Percentiles rank a stretch among this genome's conserved stretches.
Conservation (phyloP, 2,113 vertebrate genomes). For the Campylorhamphus procurvoides region DNA sequence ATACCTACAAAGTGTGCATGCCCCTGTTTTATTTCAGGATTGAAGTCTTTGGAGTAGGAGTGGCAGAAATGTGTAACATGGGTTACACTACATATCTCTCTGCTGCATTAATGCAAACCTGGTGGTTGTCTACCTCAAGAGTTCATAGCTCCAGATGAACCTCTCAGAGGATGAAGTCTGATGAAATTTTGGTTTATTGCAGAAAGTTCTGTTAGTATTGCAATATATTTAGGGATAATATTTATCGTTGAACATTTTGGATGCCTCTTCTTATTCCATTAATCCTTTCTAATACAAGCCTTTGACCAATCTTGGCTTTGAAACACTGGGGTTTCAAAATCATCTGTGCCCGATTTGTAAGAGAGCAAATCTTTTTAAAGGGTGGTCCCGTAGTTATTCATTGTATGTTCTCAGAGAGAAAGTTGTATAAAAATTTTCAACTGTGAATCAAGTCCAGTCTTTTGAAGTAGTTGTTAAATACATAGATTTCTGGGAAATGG, state of each 20-base stretch:
- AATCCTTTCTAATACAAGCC: neutral
- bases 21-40: neutral
- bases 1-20: neutral
- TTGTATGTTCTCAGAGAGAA: neutral
- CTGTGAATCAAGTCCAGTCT: neutral
- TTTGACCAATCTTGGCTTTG: neutral
- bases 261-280: neutral
- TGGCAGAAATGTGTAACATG: rapidly evolving
- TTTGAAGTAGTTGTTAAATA: neutral
- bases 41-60: neutral
- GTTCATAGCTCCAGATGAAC: neutral
- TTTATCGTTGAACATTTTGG: neutral
- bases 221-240: neutral
- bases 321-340: neutral
- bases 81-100: neutral
- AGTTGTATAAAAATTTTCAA: neutral
- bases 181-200: neutral
- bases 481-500: neutral
- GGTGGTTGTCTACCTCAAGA: neutral
- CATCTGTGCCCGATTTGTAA: neutral
- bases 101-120: neutral
- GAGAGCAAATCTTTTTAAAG: neutral
- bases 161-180: neutral
- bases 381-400: neutral
- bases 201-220: neutral